Base-by-base conservation (phyloP, 2,888 invertebrate genomes). In the Carabus problematicus region DNA sequence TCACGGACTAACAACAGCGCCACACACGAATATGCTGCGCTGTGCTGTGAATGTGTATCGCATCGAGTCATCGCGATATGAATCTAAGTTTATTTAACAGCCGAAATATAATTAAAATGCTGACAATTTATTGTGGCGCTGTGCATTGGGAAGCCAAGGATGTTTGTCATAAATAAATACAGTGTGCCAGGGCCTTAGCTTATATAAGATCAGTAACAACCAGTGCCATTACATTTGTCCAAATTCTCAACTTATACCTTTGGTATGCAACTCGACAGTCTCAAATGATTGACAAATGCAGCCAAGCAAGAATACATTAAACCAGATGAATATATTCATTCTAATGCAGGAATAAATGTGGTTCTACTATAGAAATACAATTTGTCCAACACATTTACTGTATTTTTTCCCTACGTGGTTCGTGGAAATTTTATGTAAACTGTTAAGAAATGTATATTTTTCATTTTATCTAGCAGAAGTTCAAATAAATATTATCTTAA, bases 21-120 rank as follows among this genome's bases (percentile, higher is more conserved):
- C 63, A 63, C 63, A 63, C 63, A 63, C 63, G 63, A 63, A 54
- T 41, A 19, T 42, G 2, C 29, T 3, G 29, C 2, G 29, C 29
- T 29, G 29, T 29, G 29, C 9, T 42, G 8, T 8, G 8, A 8
- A 8, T 40, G 47, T 11, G 19, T 47, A 62, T 62, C 47, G 62
- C 59, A 67, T 67, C 59, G 49, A 49, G 58, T 42, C 39, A n/a
- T 59, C 52, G 49, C 29, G 56, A 59, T 67, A 67, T 67, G 58
- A 58, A 56, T 67, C 67, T 58, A 18, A 47, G 52, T 58, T 67
- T 61, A 62, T 71, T 67, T 66, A 71, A 71, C 71, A 71, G 67
- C 71, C 70, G 45, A 72, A 70, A 71, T 72, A 72, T 72, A 72
- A 73, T 73, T 73, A 73, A 72, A 72, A 72, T 47, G 72, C 66